phyloP scores from a whole-genome alignment of 2,888 invertebrate genomes.

The Rhyacophila evoluta region DNA sequence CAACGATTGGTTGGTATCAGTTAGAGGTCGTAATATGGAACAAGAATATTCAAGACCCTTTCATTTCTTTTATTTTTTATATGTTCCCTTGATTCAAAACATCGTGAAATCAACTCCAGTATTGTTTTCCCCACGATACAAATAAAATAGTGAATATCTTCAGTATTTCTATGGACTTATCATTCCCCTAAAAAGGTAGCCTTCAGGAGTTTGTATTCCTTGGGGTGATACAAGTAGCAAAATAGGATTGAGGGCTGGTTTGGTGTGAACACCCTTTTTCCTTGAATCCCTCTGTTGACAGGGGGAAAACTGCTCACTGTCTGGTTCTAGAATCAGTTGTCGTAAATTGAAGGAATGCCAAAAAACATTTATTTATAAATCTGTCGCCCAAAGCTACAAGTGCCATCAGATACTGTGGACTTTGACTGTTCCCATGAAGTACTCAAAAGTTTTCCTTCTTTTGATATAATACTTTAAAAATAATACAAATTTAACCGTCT shows the following conservation, averaged over 20 bases:
- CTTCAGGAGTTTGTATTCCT: background rate
- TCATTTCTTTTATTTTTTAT: background rate
- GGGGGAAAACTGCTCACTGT: constrained; percentile 4
- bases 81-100: background rate
- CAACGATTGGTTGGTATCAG: too few relatives aligned
- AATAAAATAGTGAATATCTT: background rate
- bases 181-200: background rate
- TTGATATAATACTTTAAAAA: too few relatives aligned
- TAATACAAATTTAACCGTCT: too few relatives aligned
- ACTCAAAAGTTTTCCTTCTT: too few relatives aligned
- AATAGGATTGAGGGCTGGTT: background rate
- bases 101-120: background rate
- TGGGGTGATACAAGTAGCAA: background rate
- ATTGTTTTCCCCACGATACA: background rate
- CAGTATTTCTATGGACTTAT: background rate
- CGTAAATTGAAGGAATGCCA: background rate
- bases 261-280: constrained; percentile 11
- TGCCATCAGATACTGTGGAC: too few relatives aligned
- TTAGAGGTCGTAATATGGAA: too few relatives aligned
- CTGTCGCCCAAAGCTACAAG: too few relatives aligned
- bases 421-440: too few relatives aligned
- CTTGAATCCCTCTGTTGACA: background rate
- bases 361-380: too few relatives aligned
- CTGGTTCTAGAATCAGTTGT: background rate
- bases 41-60: background rate